Percentiles rank a stretch among this genome's conserved stretches.
Evolutionary conservation across 2,888 invertebrate genomes (phyloP).

Genomic region (Macrosoma leucophasiata): DNA sequence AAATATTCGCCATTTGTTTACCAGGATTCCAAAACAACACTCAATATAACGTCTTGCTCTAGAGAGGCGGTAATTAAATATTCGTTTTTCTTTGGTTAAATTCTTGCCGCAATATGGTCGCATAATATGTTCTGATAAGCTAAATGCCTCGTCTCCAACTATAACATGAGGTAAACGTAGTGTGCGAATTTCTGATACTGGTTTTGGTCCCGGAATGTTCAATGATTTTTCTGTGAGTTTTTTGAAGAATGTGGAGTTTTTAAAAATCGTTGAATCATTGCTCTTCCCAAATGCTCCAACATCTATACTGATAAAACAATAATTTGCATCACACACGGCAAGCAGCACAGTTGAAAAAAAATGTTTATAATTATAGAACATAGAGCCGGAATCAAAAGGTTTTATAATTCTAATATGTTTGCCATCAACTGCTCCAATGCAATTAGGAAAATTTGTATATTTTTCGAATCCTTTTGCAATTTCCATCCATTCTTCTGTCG

Average conservation of each 20-base stretch:
- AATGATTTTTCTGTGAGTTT: slow-evolving; percentile 11
- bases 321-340: too few relatives aligned
- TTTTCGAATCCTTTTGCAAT: slow-evolving; percentile 6
- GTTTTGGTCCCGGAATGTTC: slow-evolving; percentile 16
- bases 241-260: slow-evolving; percentile 9
- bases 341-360: too few relatives aligned
- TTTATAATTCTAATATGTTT: slow-evolving; percentile 11
- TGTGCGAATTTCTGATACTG: slow-evolving; percentile 13
- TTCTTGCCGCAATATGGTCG: slow-evolving; percentile 2
- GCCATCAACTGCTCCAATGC: too few relatives aligned
- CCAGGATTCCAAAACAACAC: slow-evolving; percentile 13
- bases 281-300: slow-evolving; percentile 13
- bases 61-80: slow-evolving; percentile 11
- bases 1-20: slow-evolving; percentile 21
- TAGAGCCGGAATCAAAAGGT: slow-evolving; percentile 12
- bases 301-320: too few relatives aligned
- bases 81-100: background rate
- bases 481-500: slow-evolving; percentile 3
- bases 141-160: slow-evolving; percentile 3
- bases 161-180: too few relatives aligned
- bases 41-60: slow-evolving; percentile 13
- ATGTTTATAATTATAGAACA: too few relatives aligned
- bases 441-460: too few relatives aligned
- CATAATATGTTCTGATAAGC: slow-evolving; percentile 3
- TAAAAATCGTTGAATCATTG: slow-evolving; percentile 10